Conservation (phyloP, 2,888 invertebrate species). For the Tanaodytes sp. region DNA sequence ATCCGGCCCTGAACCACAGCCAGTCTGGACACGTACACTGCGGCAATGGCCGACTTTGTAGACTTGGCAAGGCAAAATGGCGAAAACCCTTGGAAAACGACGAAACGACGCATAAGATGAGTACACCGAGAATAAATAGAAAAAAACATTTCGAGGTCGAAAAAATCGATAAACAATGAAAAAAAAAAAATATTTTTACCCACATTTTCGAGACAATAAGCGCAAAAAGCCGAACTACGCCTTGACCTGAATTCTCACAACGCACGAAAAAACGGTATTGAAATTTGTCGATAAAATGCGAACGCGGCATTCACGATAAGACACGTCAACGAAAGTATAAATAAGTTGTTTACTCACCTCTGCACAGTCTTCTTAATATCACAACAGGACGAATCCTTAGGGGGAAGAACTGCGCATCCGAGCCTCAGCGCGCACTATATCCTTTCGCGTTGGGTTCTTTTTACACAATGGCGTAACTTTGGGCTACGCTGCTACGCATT, state of each 20-base stretch:
- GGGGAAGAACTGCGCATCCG: constrained; percentile 68
- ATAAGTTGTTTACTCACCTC: constrained; percentile 71
- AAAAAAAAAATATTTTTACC: too few species aligned
- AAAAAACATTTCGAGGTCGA: too few species aligned
- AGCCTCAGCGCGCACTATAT: constrained; percentile 68
- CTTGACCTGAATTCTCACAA: constrained; percentile 44
- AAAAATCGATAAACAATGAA: too few species aligned
- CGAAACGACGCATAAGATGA: constrained; percentile 18
- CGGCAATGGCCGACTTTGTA: constrained; percentile 70
- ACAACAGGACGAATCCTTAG: constrained; percentile 69
- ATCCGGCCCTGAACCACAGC: constrained; percentile 57
- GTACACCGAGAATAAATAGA: too few species aligned
- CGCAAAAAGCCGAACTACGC: background rate
- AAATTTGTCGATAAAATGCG: background rate
- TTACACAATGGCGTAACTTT: constrained; percentile 68
- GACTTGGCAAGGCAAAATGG: constrained; percentile 69
- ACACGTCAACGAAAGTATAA: too few species aligned
- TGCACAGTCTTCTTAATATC: constrained; percentile 72
- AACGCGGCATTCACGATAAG: too few species aligned
- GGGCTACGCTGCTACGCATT: constrained; percentile 62
- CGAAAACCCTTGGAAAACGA: constrained; percentile 63
- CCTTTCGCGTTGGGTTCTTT: constrained; percentile 68
- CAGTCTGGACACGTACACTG: constrained; percentile 58
- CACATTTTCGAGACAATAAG: too few species aligned
- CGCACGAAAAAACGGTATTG: too few species aligned